Evolutionary conservation across 2,888 invertebrate genomes (phyloP).

Genomic region (Chesias legatella): DNA sequence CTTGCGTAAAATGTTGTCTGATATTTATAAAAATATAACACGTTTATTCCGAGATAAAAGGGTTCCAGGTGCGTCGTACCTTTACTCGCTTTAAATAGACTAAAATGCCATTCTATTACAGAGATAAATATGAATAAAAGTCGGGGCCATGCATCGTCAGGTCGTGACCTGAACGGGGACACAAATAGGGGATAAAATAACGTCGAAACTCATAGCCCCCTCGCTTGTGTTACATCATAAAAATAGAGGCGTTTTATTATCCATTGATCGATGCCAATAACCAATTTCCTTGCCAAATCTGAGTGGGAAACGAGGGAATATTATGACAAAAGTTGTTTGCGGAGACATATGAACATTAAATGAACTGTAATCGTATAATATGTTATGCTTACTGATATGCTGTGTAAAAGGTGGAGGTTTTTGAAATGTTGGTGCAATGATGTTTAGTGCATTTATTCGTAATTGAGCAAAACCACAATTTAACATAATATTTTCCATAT

Average conservation of each 20-base stretch:
- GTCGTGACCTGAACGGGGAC: constrained; percentile 17
- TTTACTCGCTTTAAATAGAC: constrained; percentile 22
- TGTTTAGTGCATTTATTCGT: too few relatives aligned
- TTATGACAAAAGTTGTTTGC: constrained; percentile 8
- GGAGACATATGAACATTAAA: constrained; percentile 12
- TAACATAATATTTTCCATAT: too few relatives aligned
- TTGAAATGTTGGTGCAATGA: too few relatives aligned
- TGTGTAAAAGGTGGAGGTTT: too few relatives aligned
- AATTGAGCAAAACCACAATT: too few relatives aligned
- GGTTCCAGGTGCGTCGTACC: constrained; percentile 16
- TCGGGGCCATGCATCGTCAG: constrained; percentile 21
- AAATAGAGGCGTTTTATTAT: constrained; percentile 12
- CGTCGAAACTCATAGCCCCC: constrained; percentile 10
- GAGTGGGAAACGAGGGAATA: constrained; percentile 3
- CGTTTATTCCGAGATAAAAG: constrained; percentile 19
- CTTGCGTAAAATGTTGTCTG: constrained; percentile 4
- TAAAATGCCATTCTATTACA: constrained; percentile 17
- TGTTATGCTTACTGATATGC: too few relatives aligned
- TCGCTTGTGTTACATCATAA: constrained; percentile 7
- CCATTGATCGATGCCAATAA: constrained; percentile 14
- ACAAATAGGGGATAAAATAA: constrained; percentile 19
- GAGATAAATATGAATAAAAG: constrained; percentile 22
- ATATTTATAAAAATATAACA: constrained; percentile 11
- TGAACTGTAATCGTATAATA: background rate
- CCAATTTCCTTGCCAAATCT: constrained; percentile 12